Base-by-base conservation (phyloP, 2,113 vertebrate genomes). In the Dolichotis patagonum region DNA sequence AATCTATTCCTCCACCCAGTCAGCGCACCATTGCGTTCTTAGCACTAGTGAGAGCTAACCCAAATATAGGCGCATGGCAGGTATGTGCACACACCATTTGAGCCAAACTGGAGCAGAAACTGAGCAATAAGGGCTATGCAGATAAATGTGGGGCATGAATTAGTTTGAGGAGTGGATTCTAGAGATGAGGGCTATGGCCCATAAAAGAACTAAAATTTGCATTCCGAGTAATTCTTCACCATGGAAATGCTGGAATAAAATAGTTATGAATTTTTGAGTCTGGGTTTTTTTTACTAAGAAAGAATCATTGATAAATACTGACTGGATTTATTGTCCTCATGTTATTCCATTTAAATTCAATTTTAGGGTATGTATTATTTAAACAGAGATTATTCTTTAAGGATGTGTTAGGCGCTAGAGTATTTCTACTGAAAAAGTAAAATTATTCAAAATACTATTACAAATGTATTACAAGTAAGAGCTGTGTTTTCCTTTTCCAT, bases 401-500 rank as follows among this genome's bases (percentile, higher is more conserved):
- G 49, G 67, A 58, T 7, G 63, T n/a, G 26, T 86, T 43, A 84
- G 52, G 86, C 30, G 46, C 11, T 86, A 52, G 71, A 88, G 11
- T 80, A 73, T 62, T 86, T 24, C 30, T 35, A 92, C 3, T 87
- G 35, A 52, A 41, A 78, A 60, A 96, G 35, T 81, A 88, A 96
- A 96, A 43, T 5, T 88, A 85, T 32, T 86, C 94, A 92, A 96
- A 95, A 90, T 96, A 83, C 30, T 93, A 69, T 97, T 98, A 94
- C 96, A 96, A 96, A 96, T 97, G 56, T 80, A 96, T 91, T 93
- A 12, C n/a, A 95, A 71, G 91, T 92, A 97, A 97, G 84, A 97
- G 24, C 26, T 92, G 3, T 54, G 0, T 3, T 84, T 98, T 81
- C 67, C 20, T 82, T 88, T 60, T 12, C n/a, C 20, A 84, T 65